Conservation (phyloP, 2,888 invertebrate species). For the Scaptomyza flava region DNA sequence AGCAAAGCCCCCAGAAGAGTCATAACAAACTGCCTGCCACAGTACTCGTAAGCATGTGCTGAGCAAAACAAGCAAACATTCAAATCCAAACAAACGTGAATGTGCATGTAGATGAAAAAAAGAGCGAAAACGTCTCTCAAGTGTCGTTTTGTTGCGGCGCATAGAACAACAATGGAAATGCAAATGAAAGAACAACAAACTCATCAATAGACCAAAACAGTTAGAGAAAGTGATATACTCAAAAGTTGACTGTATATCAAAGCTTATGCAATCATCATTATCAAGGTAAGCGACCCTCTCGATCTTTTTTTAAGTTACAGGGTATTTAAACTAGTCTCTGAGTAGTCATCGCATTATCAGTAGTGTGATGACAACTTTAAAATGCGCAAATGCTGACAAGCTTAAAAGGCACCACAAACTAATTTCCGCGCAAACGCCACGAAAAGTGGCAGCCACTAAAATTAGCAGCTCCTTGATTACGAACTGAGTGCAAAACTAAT, state of each 20-base stretch:
- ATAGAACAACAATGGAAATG: conserved; percentile 51
- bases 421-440: conserved; percentile 43
- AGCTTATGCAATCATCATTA: too few relatives aligned
- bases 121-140: conserved; percentile 50
- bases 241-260: neutral
- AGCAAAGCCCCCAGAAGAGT: conserved; percentile 65
- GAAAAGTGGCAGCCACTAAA: conserved; percentile 56
- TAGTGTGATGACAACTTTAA: conserved; percentile 33
- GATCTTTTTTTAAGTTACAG: conserved; percentile 1
- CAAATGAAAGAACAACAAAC: conserved; percentile 72
- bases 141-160: conserved; percentile 51
- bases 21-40: conserved; percentile 45
- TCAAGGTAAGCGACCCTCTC: too few relatives aligned
- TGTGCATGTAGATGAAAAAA: conserved; percentile 13
- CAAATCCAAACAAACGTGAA: conserved; percentile 51
- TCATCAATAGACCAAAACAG: conserved; percentile 65
- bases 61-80: conserved; percentile 10
- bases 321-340: conserved; percentile 36
- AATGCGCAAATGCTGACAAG: conserved; percentile 36
- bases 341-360: conserved; percentile 23
- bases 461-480: conserved; percentile 42
- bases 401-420: conserved; percentile 36
- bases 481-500: conserved; percentile 33
- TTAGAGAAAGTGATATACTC: neutral
- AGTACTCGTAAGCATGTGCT: conserved; percentile 9